Evolutionary conservation across 2,113 vertebrate species (phyloP), one percentile per base, ranked within the genome.

Genomic region (Tor tambroides): DNA sequence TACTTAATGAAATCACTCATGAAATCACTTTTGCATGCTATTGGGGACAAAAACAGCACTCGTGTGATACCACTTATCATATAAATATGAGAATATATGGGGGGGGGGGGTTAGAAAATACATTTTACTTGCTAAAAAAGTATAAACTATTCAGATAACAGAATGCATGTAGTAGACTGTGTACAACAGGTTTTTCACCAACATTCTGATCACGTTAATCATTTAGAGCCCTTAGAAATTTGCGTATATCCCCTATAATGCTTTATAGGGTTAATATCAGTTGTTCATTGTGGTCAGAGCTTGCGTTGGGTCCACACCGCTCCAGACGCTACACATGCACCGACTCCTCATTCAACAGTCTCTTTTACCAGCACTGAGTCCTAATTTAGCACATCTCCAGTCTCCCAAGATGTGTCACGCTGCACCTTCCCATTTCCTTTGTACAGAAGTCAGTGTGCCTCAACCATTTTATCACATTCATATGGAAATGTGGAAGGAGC

Each of bases 361-460:
- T 71, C 82, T 87, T 51, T 26, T 30, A 59, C 71, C 49, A 76
- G 41, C 77, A 67, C 71, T 35, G 49, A 63, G 49, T 38, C 35
- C 86, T 88, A 82, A 86, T 86, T 80, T 86, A 88, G 90, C 71
- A 76, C 69, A 56, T 74, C 76, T 81, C 38, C 83, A 38, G 72
- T 41, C 77, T 85, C 83, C 69, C 83, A 43, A 54, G 43, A 65
- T 7, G 54, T 54, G 65, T 87, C 76, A 87, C 69, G n/a, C 78
- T 41, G 75, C 67, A 49, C 67, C 49, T 83, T 84, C 63, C 19
- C 26, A 49, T 51, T 83, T 83, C 51, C 61, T 32, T 79, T 71
- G 72, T 54, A 28, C 80, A 77, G 63, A 41, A 74, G 75, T 49
- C 75, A 85, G 28, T 78, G 51, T 17, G 69, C n/a, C 72, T 17